Base-by-base conservation (phyloP, 2,113 vertebrate genomes). In the Colaptes auratus region DNA sequence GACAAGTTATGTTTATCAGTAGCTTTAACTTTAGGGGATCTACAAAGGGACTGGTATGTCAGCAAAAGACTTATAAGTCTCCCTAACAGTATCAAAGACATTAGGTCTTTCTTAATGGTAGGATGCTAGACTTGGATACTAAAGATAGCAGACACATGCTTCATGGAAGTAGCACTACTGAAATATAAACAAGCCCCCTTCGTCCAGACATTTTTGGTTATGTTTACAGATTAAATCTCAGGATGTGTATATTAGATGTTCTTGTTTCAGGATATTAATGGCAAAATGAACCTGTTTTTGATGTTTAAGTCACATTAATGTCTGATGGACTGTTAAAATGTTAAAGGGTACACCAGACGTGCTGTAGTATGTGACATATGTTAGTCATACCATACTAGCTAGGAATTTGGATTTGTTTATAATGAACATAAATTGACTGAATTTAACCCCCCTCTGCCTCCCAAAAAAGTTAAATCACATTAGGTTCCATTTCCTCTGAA, bases 151-250 rank as follows among this genome's bases (percentile, higher is more conserved):
- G 88, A 89, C 64, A 90, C 93, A 96, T 90, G 93, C 95, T 96
- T 83, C 89, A 96, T 97, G 95, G 95, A 98, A 97, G 97, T 89
- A 97, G 97, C 97, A 93, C 95, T 91, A 93, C 91, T 69, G 93
- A 96, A 98, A 96, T 93, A 88, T 98, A 98, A 98, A 97, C 97
- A 98, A 88, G 90, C 74, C 82, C 78, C 94, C 96, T 93, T 94
- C 88, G 90, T 96, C 96, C 96, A 97, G 97, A 97, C 88, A 94
- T 97, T 95, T 91, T 89, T 95, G 95, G 97, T 94, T 97, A 95
- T 98, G 98, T 98, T 98, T 98, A 98, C 96, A 97, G 98, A 97
- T 97, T 97, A 96, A 96, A 97, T 98, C 98, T 98, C 98, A 98
- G 98, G 97, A 97, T 98, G 98, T 98, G 97, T 98, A 98, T 96